A percentile compares a stretch with the other conserved stretches of the same genome.
phyloP scores from a whole-genome alignment of 2,113 vertebrate species.

The Galbula dea region DNA sequence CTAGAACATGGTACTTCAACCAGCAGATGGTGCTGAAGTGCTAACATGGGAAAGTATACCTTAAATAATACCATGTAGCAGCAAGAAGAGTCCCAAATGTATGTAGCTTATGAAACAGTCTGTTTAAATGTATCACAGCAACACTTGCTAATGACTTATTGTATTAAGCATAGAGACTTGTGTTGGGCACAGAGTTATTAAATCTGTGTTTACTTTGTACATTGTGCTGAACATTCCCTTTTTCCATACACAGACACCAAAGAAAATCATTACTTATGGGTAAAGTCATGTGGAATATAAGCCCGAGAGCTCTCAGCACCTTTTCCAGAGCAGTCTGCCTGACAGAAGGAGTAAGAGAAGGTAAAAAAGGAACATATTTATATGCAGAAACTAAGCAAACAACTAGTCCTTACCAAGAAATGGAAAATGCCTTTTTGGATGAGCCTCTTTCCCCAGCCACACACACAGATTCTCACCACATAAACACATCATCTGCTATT shows the following conservation, averaged over 20 bases:
- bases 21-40: constrained; percentile 9
- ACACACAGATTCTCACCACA: neutral
- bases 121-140: neutral
- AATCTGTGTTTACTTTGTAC: neutral
- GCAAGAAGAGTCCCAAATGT: neutral
- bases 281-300: neutral
- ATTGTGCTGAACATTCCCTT: neutral
- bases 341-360: neutral
- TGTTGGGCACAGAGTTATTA: neutral
- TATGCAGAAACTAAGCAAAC: neutral
- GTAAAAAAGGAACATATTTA: neutral
- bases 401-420: neutral
- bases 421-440: neutral
- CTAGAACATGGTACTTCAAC: neutral
- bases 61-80: neutral
- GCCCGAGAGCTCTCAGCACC: neutral
- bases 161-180: neutral
- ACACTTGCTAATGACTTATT: neutral
- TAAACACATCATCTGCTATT: fast-evolving
- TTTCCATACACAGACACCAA: neutral
- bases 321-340: neutral
- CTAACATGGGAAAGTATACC: neutral
- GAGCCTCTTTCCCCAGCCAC: neutral
- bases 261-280: neutral
- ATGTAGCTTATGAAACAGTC: fast-evolving